These are phyloP conservation scores for Nesogale talazaci DNA, from an alignment of 2,113 vertebrate genomes.

Conservation along the genomic window DNA sequence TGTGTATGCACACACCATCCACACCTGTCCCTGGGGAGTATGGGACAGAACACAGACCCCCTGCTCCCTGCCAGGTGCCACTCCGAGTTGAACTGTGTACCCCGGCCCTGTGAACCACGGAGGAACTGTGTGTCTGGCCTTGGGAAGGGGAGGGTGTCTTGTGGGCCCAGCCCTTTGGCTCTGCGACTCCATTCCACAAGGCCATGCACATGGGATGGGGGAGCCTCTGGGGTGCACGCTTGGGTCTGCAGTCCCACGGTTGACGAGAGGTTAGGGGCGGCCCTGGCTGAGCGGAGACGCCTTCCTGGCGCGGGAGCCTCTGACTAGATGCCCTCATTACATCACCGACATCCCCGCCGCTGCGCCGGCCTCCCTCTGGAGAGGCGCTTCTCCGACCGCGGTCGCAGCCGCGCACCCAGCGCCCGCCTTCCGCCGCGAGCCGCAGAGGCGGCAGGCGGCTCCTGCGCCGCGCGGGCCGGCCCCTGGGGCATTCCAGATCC, in stretches of 20 bases:
- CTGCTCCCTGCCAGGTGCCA: not conserved
- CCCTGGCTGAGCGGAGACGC: conserved; percentile 23
- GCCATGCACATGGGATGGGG: not conserved
- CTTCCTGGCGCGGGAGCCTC: conserved; percentile 66
- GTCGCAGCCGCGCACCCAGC: not conserved
- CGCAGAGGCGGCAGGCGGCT: conserved; percentile 46
- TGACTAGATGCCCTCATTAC: conserved; percentile 63
- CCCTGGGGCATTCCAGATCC: not conserved
- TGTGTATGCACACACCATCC: not conserved
- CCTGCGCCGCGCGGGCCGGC: not conserved
- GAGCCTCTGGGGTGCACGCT: not conserved
- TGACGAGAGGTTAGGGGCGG: not conserved
- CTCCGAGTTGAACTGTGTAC: not conserved
- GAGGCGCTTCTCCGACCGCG: conserved; percentile 53
- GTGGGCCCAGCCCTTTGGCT: not conserved
- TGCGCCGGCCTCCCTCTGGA: conserved; percentile 49
- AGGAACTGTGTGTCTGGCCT: not conserved
- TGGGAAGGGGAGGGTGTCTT: not conserved
- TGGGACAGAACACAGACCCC: not conserved
- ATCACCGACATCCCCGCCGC: conserved; percentile 68
- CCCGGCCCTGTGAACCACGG: not conserved
- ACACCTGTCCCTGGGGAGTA: not conserved
- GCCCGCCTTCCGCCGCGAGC: conserved; percentile 67
- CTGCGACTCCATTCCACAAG: not conserved
- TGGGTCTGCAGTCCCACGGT: not conserved